A percentile compares a stretch with the other conserved stretches of the same genome.
Evolutionary conservation across 2,113 vertebrate genomes (phyloP).

Genomic region (Rhadina sibilatrix): DNA sequence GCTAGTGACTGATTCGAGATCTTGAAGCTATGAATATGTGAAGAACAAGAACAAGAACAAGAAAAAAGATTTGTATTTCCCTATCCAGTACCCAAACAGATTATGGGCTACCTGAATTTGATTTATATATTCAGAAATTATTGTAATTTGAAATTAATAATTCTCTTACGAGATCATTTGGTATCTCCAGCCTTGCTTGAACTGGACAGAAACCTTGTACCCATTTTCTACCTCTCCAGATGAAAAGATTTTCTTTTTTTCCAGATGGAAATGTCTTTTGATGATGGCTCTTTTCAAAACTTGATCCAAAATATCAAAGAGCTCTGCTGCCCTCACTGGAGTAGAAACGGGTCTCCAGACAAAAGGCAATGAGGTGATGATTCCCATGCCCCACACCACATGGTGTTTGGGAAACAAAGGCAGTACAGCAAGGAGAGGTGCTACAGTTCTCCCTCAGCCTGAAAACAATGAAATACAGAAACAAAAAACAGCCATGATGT

Average conservation of each 20-base stretch:
- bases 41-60: neutral
- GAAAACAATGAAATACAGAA: neutral
- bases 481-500: accelerated
- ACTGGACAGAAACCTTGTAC: neutral
- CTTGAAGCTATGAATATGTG: neutral
- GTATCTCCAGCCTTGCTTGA: neutral
- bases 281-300: neutral
- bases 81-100: neutral
- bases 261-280: neutral
- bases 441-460: neutral
- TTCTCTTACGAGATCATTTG: neutral
- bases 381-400: too few relatives aligned
- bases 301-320: neutral
- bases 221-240: neutral
- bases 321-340: neutral
- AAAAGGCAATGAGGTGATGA: accelerated
- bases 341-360: neutral
- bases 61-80: neutral
- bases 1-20: neutral
- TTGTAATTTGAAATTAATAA: neutral
- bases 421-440: neutral
- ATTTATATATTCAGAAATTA: neutral
- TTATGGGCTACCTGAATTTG: neutral
- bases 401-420: neutral
- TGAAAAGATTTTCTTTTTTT: neutral